phyloP scores from a whole-genome alignment of 2,888 invertebrate species.

The Pseudococcus longispinus region DNA sequence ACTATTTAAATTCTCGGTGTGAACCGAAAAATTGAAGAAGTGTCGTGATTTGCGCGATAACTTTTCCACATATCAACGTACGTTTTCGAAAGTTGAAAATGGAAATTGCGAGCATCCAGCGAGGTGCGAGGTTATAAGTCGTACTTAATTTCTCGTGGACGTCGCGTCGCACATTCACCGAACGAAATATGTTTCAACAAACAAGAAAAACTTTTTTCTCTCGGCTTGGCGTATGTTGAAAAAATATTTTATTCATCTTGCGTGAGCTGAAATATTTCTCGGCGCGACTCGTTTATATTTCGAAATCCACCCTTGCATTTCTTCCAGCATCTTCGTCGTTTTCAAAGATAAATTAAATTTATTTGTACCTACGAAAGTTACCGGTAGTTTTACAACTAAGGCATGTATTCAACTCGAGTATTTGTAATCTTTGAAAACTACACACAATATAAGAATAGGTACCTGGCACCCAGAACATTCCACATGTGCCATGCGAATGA shows the following conservation, averaged over 20 bases:
- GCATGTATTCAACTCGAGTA: slow-evolving; percentile 12
- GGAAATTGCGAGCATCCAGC: background rate
- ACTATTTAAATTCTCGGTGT: background rate
- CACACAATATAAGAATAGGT: background rate
- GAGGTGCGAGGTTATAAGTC: background rate
- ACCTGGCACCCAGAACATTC: background rate
- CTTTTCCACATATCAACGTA: background rate
- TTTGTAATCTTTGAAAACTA: slow-evolving; percentile 14
- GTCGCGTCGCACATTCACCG: background rate
- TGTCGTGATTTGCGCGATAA: background rate
- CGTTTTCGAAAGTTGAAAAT: background rate
- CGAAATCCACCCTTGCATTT: background rate
- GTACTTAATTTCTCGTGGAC: slow-evolving; percentile 3
- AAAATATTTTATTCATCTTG: slow-evolving; percentile 21
- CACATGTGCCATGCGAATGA: background rate
- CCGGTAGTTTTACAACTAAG: slow-evolving; percentile 15
- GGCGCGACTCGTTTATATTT: background rate
- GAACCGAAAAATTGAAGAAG: background rate
- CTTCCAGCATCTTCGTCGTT: background rate
- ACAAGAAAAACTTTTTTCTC: slow-evolving; percentile 6
- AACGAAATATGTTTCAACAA: background rate
- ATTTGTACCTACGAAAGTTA: slow-evolving; percentile 13
- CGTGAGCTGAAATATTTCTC: slow-evolving; percentile 11
- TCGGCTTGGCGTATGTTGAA: background rate
- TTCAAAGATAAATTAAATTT: slow-evolving; percentile 24